phyloP scores from a whole-genome alignment of 2,888 invertebrate genomes.

The Caenorhabditis doughertyi region DNA sequence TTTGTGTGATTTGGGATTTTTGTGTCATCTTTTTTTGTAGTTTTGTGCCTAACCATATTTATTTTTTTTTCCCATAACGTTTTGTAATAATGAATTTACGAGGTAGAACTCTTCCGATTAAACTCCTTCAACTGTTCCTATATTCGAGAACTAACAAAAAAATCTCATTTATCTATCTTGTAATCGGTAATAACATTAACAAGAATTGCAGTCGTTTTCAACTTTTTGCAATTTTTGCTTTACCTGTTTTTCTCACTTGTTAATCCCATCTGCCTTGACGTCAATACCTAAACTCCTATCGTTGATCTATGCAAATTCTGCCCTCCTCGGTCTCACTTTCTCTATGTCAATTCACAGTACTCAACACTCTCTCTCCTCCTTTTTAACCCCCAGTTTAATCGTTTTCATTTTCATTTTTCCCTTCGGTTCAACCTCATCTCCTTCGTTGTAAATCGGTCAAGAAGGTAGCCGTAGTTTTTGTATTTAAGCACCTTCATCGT shows the following conservation, averaged over 20 bases:
- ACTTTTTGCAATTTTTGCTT: conserved; percentile 8
- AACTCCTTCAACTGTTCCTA: too few species aligned
- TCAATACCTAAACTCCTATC: conserved; percentile 23
- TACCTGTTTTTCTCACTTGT: conserved; percentile 13
- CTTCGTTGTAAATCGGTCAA: conserved; percentile 47
- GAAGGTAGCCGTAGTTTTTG: conserved; percentile 22
- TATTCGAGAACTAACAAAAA: too few species aligned
- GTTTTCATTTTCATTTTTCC: conserved; percentile 27
- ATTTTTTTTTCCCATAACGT: too few species aligned
- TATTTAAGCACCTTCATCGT: conserved; percentile 30
- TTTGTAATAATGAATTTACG: too few species aligned
- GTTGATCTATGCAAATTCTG: conserved; percentile 59
- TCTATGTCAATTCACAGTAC: conserved; percentile 33
- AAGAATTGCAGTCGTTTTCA: background rate
- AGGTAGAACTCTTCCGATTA: too few species aligned
- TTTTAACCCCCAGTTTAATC: conserved; percentile 18
- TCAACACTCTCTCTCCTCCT: conserved; percentile 7
- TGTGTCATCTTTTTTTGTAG: conserved; percentile 1
- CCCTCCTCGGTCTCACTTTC: conserved; percentile 53
- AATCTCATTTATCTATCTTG: too few species aligned
- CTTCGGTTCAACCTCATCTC: conserved; percentile 30
- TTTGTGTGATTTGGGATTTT: conserved; percentile 35
- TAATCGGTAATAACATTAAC: background rate
- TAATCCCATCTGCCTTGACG: conserved; percentile 45
- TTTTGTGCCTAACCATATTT: background rate